phyloP scores from a whole-genome alignment of 2,888 invertebrate genomes.

The Mycogona germanica region DNA sequence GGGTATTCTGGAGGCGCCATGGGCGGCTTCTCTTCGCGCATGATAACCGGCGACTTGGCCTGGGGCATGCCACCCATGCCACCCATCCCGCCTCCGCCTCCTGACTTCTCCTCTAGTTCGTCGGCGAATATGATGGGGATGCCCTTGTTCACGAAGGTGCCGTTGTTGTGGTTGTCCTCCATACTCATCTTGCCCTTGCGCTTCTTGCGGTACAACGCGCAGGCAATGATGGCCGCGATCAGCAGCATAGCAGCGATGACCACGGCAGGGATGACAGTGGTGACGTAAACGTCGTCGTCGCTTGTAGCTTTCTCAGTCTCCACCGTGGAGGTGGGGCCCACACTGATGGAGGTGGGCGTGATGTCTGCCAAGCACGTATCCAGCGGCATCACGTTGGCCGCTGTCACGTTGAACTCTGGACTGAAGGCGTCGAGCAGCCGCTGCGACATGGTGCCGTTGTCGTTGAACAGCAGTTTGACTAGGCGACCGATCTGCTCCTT shows the following conservation, averaged over 20 bases:
- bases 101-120: conserved; percentile 86
- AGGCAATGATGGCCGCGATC: conserved; percentile 74
- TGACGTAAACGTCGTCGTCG: conserved; percentile 44
- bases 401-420: conserved; percentile 54
- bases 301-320: conserved; percentile 32
- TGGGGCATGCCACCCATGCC: too few species aligned
- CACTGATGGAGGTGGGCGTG: conserved; percentile 35
- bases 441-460: conserved; percentile 37
- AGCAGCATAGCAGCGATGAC: conserved; percentile 71
- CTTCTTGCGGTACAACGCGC: conserved; percentile 69
- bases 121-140: conserved; percentile 92
- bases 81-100: too few species aligned
- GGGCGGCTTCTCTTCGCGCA: conserved; percentile 91
- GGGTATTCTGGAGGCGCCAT: conserved; percentile 69
- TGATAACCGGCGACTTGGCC: conserved; percentile 78
- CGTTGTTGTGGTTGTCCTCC: conserved; percentile 62
- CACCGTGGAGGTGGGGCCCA: conserved; percentile 25
- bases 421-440: conserved; percentile 44
- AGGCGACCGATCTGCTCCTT: conserved; percentile 56
- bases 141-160: conserved; percentile 39
- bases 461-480: conserved; percentile 54
- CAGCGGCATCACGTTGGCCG: conserved; percentile 47
- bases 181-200: conserved; percentile 67
- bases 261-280: conserved; percentile 77
- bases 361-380: conserved; percentile 46